Evolutionary conservation across 2,797 vertebrate species (phyloP), one percentile per base, ranked within the genome.

Genomic region (Micromesistius poutassou): DNA sequence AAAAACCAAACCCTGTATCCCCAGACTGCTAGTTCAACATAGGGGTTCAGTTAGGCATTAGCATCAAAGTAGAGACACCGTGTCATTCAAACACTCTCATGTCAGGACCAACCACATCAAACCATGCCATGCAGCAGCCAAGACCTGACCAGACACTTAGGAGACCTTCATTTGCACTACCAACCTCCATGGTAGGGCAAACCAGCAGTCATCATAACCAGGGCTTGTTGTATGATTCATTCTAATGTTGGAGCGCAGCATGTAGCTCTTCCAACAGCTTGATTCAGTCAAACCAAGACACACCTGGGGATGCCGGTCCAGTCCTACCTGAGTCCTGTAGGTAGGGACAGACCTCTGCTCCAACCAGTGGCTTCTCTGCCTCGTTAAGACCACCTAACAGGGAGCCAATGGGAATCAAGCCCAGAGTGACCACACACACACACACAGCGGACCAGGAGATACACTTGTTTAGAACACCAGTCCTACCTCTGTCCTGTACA

Each of bases 251-350:
- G 36, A 40, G 4, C 33, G 40, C 35, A 36, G 8, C 33, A 73
- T 33, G 30, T 16, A 73, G 30, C 14, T 33, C 71, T 14, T 25
- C 36, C 40, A 50, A 30, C 2, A 74, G 42, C 8, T 31, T 1
- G 30, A 55, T 35, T 8, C 5, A 13, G 0, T 6, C 19, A 9
- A 50, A 77, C 42, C 33, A 50, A 0, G 9, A 71, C 81, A 71
- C 70, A 28, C 76, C 73, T 46, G 8, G 3, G 33, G 81, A 19
- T 8, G 62, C 46, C 75, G 76, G 28, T 28, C 7, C 25, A 19
- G 25, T 71, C 75, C 36, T 76, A 76, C 75, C 75, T 42, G 75
- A 16, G 25, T 76, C 66, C 66, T 30, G 66, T 28, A 42, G n/a
- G 13, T 22, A 22, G 3, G 35, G 25, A 16, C 25, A 22, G 31